A percentile compares a stretch with the other conserved stretches of the same genome.
phyloP scores from a whole-genome alignment of 2,888 invertebrate genomes.

The Apodemia hepburni region DNA sequence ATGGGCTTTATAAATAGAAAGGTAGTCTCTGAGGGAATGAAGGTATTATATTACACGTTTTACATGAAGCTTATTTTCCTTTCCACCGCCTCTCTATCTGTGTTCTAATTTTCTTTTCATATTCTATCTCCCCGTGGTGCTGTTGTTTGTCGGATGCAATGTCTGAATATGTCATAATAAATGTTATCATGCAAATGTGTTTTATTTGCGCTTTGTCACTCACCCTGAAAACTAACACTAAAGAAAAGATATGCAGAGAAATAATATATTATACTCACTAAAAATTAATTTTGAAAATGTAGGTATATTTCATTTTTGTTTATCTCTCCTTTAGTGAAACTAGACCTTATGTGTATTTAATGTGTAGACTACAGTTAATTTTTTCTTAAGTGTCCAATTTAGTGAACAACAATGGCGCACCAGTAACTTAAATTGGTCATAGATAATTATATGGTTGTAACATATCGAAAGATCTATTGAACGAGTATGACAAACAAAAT shows the following conservation, averaged over 20 bases:
- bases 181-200: conserved; percentile 64
- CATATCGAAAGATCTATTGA: no score
- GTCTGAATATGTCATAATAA: conserved; percentile 59
- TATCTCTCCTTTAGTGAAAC: not conserved
- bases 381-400: no score
- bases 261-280: not conserved
- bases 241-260: not conserved
- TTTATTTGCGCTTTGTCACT: conserved; percentile 65
- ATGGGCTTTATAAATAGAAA: conserved; percentile 13
- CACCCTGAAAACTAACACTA: conserved; percentile 22
- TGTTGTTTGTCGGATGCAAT: conserved; percentile 34
- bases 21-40: conserved; percentile 3
- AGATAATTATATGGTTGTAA: no score
- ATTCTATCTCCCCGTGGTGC: conserved; percentile 16
- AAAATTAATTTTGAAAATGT: not conserved
- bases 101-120: conserved; percentile 17
- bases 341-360: not conserved
- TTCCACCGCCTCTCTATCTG: conserved; percentile 13
- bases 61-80: conserved; percentile 14
- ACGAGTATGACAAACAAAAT: no score
- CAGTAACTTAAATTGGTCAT: no score
- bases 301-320: not conserved
- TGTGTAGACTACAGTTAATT: conserved; percentile 10
- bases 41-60: conserved; percentile 8
- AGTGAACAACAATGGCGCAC: no score